Conservation (phyloP, 2,888 invertebrate species). For the Pseudococcus longispinus region DNA sequence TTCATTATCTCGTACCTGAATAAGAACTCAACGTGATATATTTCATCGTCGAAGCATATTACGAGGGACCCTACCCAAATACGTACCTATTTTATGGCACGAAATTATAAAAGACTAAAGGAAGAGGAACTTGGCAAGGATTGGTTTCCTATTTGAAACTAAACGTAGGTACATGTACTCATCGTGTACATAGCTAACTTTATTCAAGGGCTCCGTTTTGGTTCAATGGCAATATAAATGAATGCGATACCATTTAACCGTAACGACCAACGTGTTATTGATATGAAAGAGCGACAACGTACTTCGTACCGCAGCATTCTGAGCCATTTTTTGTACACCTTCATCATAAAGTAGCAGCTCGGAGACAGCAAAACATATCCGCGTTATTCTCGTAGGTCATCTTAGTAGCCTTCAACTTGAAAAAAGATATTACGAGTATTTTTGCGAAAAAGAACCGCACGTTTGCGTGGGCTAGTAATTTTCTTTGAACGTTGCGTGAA, state of each 20-base stretch:
- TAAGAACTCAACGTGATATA: too few species aligned
- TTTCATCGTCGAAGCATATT: too few species aligned
- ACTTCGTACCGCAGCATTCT: not conserved
- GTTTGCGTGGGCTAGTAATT: not conserved
- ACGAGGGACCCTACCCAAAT: not conserved
- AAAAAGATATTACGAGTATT: not conserved
- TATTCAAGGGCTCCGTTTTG: slow-evolving; percentile 20
- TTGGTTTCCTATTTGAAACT: not conserved
- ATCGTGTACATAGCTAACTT: not conserved
- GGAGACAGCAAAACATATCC: not conserved
- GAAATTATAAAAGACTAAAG: not conserved
- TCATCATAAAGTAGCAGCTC: not conserved
- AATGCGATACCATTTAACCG: slow-evolving; percentile 14
- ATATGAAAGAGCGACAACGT: not conserved
- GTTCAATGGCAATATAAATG: slow-evolving; percentile 25
- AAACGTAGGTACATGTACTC: not conserved
- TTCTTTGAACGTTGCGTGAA: not conserved
- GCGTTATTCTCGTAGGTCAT: not conserved
- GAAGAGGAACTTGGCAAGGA: not conserved
- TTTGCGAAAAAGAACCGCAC: not conserved
- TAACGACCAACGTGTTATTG: not conserved
- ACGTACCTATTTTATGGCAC: not conserved
- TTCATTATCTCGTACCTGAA: too few species aligned
- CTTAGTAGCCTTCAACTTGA: slow-evolving; percentile 4
- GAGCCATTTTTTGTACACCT: not conserved